These are phyloP conservation scores for Poecilia gillii DNA, from an alignment of 2,797 vertebrate species.

Conservation along the genomic window DNA sequence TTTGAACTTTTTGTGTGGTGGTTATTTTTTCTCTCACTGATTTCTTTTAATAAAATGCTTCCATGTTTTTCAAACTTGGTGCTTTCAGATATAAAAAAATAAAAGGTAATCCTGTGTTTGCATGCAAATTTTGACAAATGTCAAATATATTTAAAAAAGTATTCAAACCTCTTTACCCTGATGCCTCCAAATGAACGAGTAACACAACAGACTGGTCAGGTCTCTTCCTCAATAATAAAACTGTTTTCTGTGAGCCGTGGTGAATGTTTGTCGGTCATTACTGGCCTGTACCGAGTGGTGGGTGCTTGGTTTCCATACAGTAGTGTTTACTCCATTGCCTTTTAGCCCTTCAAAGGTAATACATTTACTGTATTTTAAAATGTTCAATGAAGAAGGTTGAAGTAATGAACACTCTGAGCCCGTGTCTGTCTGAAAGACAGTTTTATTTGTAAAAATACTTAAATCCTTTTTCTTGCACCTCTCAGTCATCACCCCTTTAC, in stretches of 20 bases:
- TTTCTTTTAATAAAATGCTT: background rate
- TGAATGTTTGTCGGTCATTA: no score
- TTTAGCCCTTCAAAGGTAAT: no score
- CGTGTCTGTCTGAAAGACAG: background rate
- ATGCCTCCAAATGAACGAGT: background rate
- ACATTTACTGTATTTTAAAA: no score
- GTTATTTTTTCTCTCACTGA: background rate
- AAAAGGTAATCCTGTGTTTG: background rate
- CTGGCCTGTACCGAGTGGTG: no score
- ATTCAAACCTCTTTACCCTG: background rate
- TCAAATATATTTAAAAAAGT: no score
- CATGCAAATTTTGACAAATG: background rate
- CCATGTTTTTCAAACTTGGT: no score
- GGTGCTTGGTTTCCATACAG: no score
- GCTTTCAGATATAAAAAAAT: background rate
- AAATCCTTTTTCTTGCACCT: background rate
- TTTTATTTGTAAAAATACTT: background rate
- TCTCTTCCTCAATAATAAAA: no score
- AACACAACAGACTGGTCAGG: background rate
- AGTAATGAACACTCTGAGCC: background rate
- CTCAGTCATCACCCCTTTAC: background rate
- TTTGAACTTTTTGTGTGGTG: constrained; percentile 48
- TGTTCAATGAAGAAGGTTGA: no score
- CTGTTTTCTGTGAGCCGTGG: no score
- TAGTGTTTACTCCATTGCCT: no score